phyloP scores from a whole-genome alignment of 2,797 vertebrate genomes.

The Gobionotothen gibberifrons region DNA sequence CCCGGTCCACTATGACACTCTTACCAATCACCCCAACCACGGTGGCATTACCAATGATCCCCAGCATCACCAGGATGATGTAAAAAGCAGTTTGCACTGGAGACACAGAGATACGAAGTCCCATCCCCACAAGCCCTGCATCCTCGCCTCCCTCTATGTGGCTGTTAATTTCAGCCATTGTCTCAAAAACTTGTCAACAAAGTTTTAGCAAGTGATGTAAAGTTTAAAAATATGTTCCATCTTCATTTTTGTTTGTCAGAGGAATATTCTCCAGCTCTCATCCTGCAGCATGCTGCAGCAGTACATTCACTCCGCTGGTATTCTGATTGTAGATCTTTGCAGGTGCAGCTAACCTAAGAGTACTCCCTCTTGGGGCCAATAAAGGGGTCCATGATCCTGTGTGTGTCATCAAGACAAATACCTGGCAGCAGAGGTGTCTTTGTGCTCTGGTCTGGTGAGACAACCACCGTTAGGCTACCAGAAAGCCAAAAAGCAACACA shows the following conservation, averaged over 20 bases:
- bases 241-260: conserved; percentile 6
- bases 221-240: conserved; percentile 5
- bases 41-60: conserved; percentile 79
- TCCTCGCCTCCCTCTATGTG: background rate
- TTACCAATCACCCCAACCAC: conserved; percentile 82
- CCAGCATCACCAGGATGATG: conserved; percentile 79
- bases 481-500: conserved; percentile 41
- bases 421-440: conserved; percentile 3
- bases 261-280: conserved; percentile 3
- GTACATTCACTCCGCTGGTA: background rate
- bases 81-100: conserved; percentile 71
- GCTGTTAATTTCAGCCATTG: background rate
- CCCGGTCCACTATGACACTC: conserved; percentile 61
- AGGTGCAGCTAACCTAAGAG: conserved; percentile 8
- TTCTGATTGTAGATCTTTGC: conserved; percentile 3
- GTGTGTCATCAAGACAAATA: conserved; percentile 20
- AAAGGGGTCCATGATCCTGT: conserved; percentile 10
- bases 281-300: conserved; percentile 17
- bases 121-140: conserved; percentile 58
- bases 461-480: conserved; percentile 5
- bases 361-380: background rate
- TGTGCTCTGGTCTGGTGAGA: conserved; percentile 3
- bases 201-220: conserved; percentile 23
- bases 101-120: conserved; percentile 52
- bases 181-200: background rate